Percentiles rank a stretch among this genome's conserved stretches.
These are phyloP conservation scores for rabbit (Oryctolagus cuniculus) DNA, from an alignment of 2,113 vertebrate genomes.

Conservation along the genomic window DNA sequence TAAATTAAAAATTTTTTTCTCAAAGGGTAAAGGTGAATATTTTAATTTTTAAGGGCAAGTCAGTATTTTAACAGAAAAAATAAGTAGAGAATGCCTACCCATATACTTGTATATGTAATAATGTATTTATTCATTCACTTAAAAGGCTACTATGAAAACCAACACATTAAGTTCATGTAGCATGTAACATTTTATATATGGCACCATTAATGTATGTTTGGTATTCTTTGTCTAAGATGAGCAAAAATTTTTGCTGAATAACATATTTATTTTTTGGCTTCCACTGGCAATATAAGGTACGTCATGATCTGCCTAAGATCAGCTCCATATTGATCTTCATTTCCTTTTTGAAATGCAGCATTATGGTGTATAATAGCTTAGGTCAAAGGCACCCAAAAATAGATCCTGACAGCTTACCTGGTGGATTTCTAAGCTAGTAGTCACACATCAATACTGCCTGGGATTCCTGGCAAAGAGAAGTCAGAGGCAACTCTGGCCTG, in stretches of 20 bases:
- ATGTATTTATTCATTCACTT: constrained; percentile 22
- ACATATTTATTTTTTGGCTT: constrained; percentile 27
- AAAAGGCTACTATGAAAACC: constrained; percentile 62
- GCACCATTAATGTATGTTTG: constrained; percentile 36
- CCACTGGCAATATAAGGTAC: constrained; percentile 36
- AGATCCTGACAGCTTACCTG: constrained; percentile 53
- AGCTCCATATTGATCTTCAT: constrained; percentile 71
- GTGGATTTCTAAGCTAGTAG: constrained; percentile 46
- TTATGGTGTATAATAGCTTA: constrained; percentile 65
- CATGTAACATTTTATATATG: constrained; percentile 53
- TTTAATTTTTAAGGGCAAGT: constrained; percentile 44
- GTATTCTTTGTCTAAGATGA: constrained; percentile 58
- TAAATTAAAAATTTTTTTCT: constrained; percentile 21
- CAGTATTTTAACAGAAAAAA: constrained; percentile 64
- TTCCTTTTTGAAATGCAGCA: constrained; percentile 69
- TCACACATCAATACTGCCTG: neutral
- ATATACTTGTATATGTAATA: constrained; percentile 45
- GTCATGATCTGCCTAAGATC: constrained; percentile 49
- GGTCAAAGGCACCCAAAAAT: constrained; percentile 54
- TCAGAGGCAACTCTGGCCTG: neutral
- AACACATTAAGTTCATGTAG: constrained; percentile 39
- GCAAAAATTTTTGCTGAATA: constrained; percentile 57
- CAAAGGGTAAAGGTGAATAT: neutral
- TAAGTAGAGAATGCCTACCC: neutral
- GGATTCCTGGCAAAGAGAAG: neutral